Conservation (phyloP, 2,888 invertebrate species). For the Drosophila ustulata region DNA sequence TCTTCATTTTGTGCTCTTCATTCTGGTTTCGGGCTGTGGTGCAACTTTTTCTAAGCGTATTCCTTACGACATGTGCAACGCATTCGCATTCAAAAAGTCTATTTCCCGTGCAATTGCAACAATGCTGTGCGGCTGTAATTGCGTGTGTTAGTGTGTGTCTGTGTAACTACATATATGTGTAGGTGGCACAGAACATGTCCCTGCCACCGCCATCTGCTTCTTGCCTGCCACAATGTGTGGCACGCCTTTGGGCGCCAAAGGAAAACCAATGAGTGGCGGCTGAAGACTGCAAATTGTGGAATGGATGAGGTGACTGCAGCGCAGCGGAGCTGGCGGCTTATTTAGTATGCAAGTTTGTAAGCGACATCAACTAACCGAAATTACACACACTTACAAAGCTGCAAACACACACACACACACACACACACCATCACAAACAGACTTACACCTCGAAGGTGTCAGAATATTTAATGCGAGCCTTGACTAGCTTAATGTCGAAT, state of each 20-base stretch:
- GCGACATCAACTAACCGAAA: conserved; percentile 72
- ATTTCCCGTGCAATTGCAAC: conserved; percentile 78
- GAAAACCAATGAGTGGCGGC: conserved; percentile 78
- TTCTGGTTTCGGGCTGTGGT: conserved; percentile 27
- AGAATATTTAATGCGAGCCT: conserved; percentile 1
- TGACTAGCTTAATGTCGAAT: conserved; percentile 9
- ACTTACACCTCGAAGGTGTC: neutral
- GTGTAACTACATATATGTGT: conserved; percentile 17
- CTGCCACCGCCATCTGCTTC: conserved; percentile 27
- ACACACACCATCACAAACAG: conserved; percentile 10
- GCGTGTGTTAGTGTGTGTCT: conserved; percentile 24
- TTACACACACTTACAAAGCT: conserved; percentile 37
- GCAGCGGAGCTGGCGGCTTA: conserved; percentile 50
- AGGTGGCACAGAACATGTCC: conserved; percentile 48
- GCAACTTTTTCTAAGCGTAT: conserved; percentile 71
- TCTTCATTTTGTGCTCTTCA: conserved; percentile 6
- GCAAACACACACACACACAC: conserved; percentile 5
- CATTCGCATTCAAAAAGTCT: conserved; percentile 77
- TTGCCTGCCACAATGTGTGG: conserved; percentile 4
- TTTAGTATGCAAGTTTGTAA: conserved; percentile 78
- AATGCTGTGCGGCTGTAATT: conserved; percentile 63
- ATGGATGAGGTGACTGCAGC: conserved; percentile 46
- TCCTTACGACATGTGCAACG: conserved; percentile 74
- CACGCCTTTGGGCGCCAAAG: conserved; percentile 69
- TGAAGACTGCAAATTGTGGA: conserved; percentile 70